Evolutionary conservation across 2,888 invertebrate genomes (phyloP), one percentile per base, ranked within the genome.

Genomic region (Eupithecia subumbrata): DNA sequence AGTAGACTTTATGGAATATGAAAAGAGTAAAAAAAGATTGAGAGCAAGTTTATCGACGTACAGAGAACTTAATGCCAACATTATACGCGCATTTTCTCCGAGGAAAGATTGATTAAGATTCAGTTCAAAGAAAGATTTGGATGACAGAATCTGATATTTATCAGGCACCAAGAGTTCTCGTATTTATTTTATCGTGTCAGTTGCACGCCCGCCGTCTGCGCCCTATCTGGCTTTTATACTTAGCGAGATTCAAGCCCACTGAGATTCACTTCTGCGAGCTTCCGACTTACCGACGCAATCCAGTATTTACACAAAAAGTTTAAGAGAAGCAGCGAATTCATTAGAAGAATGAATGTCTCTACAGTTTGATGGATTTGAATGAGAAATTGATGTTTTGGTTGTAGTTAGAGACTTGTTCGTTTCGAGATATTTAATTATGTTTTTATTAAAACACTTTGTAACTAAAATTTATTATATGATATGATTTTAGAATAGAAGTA

Each of bases 181-280:
- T 82, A 82, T 81, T 84, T 83, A 90, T 89, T 91, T 89, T 88
- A 89, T 87, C 86, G 86, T 85, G 87, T 85, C 87, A 87, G 87
- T 82, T 85, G 87, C 88, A 88, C 87, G 86, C 87, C 86, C 81
- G 80, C 85, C 82, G 83, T 85, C 84, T 86, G 83, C 84, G 82
- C 84, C 84, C 81, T 82, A 86, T 85, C 85, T 86, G 82, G 82
- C 80, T 84, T 83, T 79, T 71, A 79, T 77, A 86, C 84, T 86
- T 87, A 85, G 84, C 84, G 84, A 86, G 85, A 88, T 87, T 86
- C 85, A 84, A 86, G 84, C 83, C 85, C 86, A 89, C 88, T 89
- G 88, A 88, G 85, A 88, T 88, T 88, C 85, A 84, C 86, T 77
- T 68, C 72, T 60, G 66, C 25, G 56, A 70, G 69, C 45, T 79